Conservation (phyloP, 1,140 invertebrate species). For the Drosophila tsacasi region DNA sequence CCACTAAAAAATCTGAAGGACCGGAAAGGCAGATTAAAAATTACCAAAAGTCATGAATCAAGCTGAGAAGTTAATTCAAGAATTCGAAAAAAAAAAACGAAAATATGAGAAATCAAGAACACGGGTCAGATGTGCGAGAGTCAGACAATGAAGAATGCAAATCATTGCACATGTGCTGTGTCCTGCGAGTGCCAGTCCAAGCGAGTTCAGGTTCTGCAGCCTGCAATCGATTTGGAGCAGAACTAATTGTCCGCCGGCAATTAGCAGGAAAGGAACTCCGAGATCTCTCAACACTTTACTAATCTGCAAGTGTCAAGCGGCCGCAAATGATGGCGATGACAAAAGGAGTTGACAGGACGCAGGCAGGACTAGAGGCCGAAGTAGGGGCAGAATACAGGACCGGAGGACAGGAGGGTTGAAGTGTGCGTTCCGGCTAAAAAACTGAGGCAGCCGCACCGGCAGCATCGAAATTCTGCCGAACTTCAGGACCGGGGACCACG, state of each 20-base stretch:
- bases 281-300: conserved; percentile 76
- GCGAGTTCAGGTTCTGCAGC: conserved; percentile 13
- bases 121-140: conserved; percentile 45
- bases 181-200: conserved; percentile 15
- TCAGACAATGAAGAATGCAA: conserved; percentile 70
- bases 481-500: conserved; percentile 16
- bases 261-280: conserved; percentile 71
- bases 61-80: conserved; percentile 76
- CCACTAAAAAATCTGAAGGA: conserved; percentile 24
- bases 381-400: conserved; percentile 36
- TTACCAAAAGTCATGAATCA: conserved; percentile 80
- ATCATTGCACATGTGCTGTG: conserved; percentile 70
- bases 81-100: conserved; percentile 25
- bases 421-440: conserved; percentile 75
- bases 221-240: conserved; percentile 70
- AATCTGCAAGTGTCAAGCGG: conserved; percentile 81
- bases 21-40: conserved; percentile 68
- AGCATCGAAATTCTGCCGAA: conserved; percentile 72
- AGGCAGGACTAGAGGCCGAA: conserved; percentile 1
- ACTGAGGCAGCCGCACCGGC: conserved; percentile 51
- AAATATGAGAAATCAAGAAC: conserved; percentile 15
- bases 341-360: conserved; percentile 71
- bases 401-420: conserved; percentile 62
- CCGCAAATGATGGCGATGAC: conserved; percentile 55
- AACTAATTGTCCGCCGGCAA: conserved; percentile 74